These are phyloP conservation scores for Cetonia aurata DNA, from an alignment of 2,888 invertebrate species.

Conservation along the genomic window DNA sequence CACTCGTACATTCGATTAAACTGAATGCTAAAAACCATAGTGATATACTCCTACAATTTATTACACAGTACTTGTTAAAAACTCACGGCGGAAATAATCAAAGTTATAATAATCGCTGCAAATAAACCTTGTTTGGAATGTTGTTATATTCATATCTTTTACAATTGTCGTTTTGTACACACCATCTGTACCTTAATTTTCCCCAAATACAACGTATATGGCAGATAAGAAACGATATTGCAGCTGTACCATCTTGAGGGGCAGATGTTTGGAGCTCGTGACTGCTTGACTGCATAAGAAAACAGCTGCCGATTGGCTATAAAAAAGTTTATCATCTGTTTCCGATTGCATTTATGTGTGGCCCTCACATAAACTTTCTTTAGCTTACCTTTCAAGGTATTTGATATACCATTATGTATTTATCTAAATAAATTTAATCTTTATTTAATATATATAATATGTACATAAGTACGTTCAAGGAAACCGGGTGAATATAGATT, in stretches of 20 bases:
- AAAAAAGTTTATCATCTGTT: slow-evolving; percentile 39
- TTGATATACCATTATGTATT: no score
- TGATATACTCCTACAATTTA: no score
- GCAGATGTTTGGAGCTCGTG: slow-evolving; percentile 40
- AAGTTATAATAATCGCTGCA: no score
- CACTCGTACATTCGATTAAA: no score
- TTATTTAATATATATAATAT: no score
- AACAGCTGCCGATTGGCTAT: slow-evolving; percentile 41
- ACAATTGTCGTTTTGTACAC: background rate
- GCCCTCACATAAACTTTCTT: slow-evolving; percentile 18
- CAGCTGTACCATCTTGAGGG: slow-evolving; percentile 33
- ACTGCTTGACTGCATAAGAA: slow-evolving; percentile 25
- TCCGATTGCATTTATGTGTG: slow-evolving; percentile 23
- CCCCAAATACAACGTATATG: slow-evolving; percentile 6
- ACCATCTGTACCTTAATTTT: slow-evolving; percentile 16
- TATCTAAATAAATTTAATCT: no score
- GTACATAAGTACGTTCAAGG: no score
- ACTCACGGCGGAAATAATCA: no score
- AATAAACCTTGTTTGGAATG: background rate
- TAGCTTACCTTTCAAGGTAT: background rate
- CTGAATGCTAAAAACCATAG: no score
- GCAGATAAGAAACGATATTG: slow-evolving; percentile 31
- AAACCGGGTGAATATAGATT: no score
- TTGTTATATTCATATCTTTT: no score
- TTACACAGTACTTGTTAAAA: no score